phyloP scores from a whole-genome alignment of 2,113 vertebrate genomes.

The Periophthalmus modestus region DNA sequence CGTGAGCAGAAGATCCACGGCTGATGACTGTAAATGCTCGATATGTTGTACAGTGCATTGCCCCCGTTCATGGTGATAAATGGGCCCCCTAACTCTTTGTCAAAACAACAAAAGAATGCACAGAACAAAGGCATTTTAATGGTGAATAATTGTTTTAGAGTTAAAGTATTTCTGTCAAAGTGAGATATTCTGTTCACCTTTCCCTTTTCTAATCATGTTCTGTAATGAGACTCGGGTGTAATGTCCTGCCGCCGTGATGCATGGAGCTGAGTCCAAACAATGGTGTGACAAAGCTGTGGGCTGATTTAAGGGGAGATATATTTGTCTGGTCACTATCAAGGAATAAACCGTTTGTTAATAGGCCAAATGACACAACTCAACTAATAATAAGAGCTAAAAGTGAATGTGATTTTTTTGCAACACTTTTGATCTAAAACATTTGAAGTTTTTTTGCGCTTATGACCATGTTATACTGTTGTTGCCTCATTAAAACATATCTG shows the following conservation, averaged over 20 bases:
- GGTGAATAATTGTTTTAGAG: conserved; percentile 63
- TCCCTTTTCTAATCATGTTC: conserved; percentile 39
- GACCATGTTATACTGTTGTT: too few species aligned
- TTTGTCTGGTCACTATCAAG: conserved; percentile 33
- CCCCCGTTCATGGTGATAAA: conserved; percentile 62
- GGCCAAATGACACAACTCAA: conserved; percentile 12
- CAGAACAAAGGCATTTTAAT: conserved; percentile 62
- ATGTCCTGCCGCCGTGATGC: conserved; percentile 49
- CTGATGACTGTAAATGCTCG: conserved; percentile 27
- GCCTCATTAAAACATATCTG: too few species aligned
- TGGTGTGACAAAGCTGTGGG: conserved; percentile 22
- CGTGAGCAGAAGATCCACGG: conserved; percentile 31
- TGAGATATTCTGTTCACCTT: conserved; percentile 55
- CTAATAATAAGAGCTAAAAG: not conserved
- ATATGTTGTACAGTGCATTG: conserved; percentile 29
- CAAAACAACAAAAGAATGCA: conserved; percentile 62
- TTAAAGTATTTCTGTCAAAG: conserved; percentile 48
- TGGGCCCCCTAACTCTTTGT: conserved; percentile 43
- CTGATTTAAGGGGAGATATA: conserved; percentile 22
- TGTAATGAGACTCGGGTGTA: conserved; percentile 36
- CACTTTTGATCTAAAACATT: too few species aligned
- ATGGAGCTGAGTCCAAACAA: conserved; percentile 24
- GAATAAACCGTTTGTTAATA: conserved; percentile 19
- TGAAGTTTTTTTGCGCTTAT: too few species aligned
- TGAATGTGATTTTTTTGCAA: not conserved